phyloP scores from a whole-genome alignment of 92 coral and sea anemone genomes.

The Epizoanthus illoricatus region DNA sequence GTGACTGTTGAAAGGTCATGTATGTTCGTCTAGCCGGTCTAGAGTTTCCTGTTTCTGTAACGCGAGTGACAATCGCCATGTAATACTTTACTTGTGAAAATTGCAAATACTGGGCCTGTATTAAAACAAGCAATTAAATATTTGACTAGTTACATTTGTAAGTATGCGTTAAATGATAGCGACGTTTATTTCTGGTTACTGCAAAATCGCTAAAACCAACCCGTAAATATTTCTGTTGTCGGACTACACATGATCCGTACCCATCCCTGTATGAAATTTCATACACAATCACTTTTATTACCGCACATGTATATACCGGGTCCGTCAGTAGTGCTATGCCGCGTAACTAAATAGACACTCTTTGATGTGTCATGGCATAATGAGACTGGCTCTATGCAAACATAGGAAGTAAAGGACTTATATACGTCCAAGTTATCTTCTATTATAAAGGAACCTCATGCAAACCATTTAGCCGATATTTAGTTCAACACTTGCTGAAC shows the following conservation, averaged over 20 bases:
- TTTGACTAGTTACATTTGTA: background rate
- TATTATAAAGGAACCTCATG: background rate
- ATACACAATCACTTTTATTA: constrained; percentile 9
- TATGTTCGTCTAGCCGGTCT: constrained; percentile 33
- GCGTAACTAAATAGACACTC: background rate
- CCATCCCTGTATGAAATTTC: constrained; percentile 36
- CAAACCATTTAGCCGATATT: background rate
- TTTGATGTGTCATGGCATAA: background rate
- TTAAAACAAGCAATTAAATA: background rate
- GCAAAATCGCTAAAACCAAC: background rate
- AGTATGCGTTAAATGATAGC: background rate
- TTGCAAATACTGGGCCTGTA: background rate
- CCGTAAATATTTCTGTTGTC: background rate
- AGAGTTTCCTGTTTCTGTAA: constrained; percentile 25
- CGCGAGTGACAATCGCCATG: constrained; percentile 46
- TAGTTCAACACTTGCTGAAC: constrained; percentile 24
- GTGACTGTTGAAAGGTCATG: constrained; percentile 35
- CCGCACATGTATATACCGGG: background rate
- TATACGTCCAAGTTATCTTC: background rate
- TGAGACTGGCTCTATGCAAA: background rate
- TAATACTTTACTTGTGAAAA: background rate
- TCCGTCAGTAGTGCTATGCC: background rate
- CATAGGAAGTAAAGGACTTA: too few species aligned
- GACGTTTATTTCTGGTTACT: too few species aligned
- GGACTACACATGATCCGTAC: background rate